Conservation (phyloP, 2,113 vertebrate genomes). For the Phoxinus phoxinus region DNA sequence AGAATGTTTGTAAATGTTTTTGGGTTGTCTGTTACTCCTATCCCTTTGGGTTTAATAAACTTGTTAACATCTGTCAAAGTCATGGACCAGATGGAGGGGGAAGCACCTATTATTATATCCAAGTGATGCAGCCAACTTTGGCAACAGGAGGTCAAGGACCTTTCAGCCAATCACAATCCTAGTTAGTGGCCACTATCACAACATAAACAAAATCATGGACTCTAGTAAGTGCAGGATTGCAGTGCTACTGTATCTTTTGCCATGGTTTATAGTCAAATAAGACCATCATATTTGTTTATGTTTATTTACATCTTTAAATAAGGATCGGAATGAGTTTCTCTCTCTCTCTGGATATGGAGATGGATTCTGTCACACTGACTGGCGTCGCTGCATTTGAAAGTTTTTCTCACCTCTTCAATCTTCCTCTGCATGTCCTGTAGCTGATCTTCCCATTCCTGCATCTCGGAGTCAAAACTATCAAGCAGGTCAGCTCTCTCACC, state of each 20-base stretch:
- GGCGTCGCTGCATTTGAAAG: neutral
- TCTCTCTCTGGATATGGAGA: neutral
- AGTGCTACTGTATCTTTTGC: neutral
- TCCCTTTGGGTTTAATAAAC: constrained; percentile 65
- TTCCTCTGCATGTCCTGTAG: constrained; percentile 95
- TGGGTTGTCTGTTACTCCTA: constrained; percentile 57
- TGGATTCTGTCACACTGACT: neutral
- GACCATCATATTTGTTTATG: neutral
- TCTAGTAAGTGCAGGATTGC: neutral
- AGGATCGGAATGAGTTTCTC: neutral
- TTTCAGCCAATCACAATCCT: constrained; percentile 30
- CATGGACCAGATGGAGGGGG: neutral
- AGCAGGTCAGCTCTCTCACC: constrained; percentile 85
- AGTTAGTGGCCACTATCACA: neutral
- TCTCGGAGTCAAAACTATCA: constrained; percentile 93
- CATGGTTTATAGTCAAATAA: neutral
- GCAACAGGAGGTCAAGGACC: constrained; percentile 32
- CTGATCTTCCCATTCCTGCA: constrained; percentile 97
- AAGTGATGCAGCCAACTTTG: constrained; percentile 36
- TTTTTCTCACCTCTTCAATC: constrained; percentile 89
- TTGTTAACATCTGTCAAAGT: constrained; percentile 71
- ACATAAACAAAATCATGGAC: constrained; percentile 5
- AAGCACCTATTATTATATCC: constrained; percentile 31
- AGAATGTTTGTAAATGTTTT: constrained; percentile 42
- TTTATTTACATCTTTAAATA: neutral